These are phyloP conservation scores for Hypocryptadius cinnamomeus DNA, from an alignment of 2,113 vertebrate species.

Conservation along the genomic window DNA sequence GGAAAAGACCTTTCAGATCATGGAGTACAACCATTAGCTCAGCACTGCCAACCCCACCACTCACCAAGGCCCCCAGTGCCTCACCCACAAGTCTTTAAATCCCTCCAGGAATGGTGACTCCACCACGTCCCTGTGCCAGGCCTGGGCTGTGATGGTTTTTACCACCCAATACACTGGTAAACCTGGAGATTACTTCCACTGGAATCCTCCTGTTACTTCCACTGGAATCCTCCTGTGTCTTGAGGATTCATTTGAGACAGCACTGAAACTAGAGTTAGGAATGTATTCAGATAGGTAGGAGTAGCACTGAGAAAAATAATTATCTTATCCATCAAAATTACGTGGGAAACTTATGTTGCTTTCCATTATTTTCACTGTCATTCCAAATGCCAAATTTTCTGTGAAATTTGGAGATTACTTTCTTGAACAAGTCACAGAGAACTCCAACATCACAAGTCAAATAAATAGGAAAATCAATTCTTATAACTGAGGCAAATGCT, in stretches of 20 bases:
- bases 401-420: conserved; percentile 31
- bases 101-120: background rate
- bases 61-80: background rate
- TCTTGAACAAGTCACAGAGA: conserved; percentile 38
- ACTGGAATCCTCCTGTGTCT: background rate
- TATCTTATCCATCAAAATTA: background rate
- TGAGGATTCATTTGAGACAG: background rate
- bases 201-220: background rate
- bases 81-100: background rate
- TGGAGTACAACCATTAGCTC: background rate
- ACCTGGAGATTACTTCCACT: background rate
- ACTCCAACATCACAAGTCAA: conserved; percentile 46
- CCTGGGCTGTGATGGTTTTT: background rate
- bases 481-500: conserved; percentile 50
- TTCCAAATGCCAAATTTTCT: conserved; percentile 4
- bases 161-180: background rate
- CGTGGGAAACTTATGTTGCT: background rate
- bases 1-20: background rate
- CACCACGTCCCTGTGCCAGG: background rate
- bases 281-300: background rate
- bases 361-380: conserved; percentile 1
- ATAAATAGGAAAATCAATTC: conserved; percentile 63
- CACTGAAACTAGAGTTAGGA: background rate
- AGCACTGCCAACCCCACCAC: background rate
- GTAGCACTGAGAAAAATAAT: background rate